phyloP scores from a whole-genome alignment of 2,113 vertebrate species.

The Varanus salvator region DNA sequence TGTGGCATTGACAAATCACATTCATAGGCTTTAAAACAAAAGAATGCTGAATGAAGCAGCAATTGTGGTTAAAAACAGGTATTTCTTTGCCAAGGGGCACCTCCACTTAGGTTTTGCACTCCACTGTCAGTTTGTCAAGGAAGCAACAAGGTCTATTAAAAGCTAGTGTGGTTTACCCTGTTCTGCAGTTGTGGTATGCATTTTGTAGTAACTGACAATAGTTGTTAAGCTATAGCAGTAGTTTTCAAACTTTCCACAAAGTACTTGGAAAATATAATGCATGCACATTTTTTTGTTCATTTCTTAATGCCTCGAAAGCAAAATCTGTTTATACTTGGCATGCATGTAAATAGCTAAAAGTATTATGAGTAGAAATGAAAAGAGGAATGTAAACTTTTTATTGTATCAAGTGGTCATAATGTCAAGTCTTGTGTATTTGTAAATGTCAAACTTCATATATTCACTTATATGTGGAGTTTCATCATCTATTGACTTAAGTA shows the following conservation, averaged over 20 bases:
- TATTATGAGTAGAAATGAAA: not conserved
- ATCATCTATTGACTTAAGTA: not conserved
- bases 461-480: not conserved
- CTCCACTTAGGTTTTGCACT: not conserved
- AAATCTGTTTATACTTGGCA: not conserved
- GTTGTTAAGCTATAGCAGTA: not conserved
- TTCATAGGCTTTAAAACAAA: not conserved
- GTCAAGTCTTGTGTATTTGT: not conserved
- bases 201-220: not conserved
- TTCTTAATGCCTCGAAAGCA: not conserved
- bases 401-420: not conserved
- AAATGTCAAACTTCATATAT: not conserved
- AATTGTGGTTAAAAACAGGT: rapidly evolving
- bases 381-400: rapidly evolving
- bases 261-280: not conserved
- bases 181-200: not conserved
- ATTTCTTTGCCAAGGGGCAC: not conserved
- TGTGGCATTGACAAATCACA: not conserved
- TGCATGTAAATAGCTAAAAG: rapidly evolving
- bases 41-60: slow-evolving; percentile 11
- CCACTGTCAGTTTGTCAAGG: not conserved
- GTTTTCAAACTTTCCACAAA: not conserved
- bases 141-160: not conserved
- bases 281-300: not conserved
- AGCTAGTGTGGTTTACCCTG: not conserved